Base-by-base conservation (phyloP, 2,888 invertebrate genomes). In the Drosophila stalkeri region DNA sequence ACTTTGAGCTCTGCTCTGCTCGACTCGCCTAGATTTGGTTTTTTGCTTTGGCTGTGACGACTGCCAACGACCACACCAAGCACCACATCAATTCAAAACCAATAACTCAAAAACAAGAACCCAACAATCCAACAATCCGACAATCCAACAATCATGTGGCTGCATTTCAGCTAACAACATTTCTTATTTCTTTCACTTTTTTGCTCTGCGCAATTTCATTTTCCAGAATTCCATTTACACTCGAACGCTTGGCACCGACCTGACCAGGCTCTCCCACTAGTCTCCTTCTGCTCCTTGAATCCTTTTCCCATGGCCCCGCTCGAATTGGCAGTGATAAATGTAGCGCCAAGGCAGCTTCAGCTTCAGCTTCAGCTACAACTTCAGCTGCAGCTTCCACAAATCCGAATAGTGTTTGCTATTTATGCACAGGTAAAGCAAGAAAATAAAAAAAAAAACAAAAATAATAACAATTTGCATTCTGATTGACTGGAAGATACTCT, bases 271-370 rank as follows among this genome's bases (percentile, higher is more conserved):
- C 35, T 44, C 27, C 23, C 61, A 20, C 49, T 12, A 8, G 11
- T 31, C 9, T 6, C 12, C 51, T 33, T 1, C 33, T 7, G 33
- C 33, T 18, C 55, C 64, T 20, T 18, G 14, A 49, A 39, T 51
- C 55, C 39, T 51, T 39, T 72, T 51, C 60, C 60, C 52, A 51
- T 23, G 56, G 16, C 56, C 51, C 60, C 49, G n/a, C 56, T 52
- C 84, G 87, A 89, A 76, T 89, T 85, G 84, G 87, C 84, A 85
- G 89, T 85, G 84, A 85, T 85, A 85, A 85, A 85, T 85, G 84
- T 86, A 75, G 82, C 76, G 71, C 82, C 81, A 74, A 70, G 64
- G 61, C 59, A 67, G 72, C 64, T 52, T 35, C 44, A 75, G 54
- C 52, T 56, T 44, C 52, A 64, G 61, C 56, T 60, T 20, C 74